phyloP scores from a whole-genome alignment of 2,797 vertebrate genomes.

The Amblyraja radiata region DNA sequence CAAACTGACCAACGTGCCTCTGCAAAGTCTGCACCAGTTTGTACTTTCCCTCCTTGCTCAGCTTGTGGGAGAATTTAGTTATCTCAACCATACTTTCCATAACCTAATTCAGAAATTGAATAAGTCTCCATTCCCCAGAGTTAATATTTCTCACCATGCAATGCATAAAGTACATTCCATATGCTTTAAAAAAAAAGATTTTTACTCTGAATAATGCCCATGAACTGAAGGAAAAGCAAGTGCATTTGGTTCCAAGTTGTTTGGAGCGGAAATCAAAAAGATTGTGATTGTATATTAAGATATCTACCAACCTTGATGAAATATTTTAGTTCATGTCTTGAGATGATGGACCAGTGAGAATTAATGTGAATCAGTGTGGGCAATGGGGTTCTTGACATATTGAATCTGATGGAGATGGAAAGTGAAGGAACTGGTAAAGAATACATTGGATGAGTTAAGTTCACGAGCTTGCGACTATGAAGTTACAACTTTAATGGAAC shows the following conservation, averaged over 20 bases:
- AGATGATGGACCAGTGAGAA: background rate
- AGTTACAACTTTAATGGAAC: background rate
- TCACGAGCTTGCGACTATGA: background rate
- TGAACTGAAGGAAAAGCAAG: background rate
- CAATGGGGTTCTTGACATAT: background rate
- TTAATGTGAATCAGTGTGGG: background rate
- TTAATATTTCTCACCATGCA: background rate
- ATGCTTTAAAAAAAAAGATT: background rate
- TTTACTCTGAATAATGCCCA: background rate
- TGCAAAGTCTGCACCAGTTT: background rate
- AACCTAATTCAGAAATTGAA: background rate
- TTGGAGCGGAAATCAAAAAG: background rate
- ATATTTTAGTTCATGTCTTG: background rate
- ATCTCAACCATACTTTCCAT: background rate
- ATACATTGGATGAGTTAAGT: too few relatives aligned
- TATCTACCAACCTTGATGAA: background rate
- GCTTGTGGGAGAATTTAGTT: background rate
- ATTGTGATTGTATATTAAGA: background rate
- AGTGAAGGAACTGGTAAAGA: background rate
- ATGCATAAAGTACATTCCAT: background rate
- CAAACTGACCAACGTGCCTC: background rate
- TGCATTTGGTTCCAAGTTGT: background rate
- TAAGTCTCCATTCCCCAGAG: background rate
- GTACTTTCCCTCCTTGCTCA: background rate
- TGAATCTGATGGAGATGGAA: background rate